Evolutionary conservation across 2,797 vertebrate genomes (phyloP), one percentile per base, ranked within the genome.

Genomic region (Myotis daubentonii): DNA sequence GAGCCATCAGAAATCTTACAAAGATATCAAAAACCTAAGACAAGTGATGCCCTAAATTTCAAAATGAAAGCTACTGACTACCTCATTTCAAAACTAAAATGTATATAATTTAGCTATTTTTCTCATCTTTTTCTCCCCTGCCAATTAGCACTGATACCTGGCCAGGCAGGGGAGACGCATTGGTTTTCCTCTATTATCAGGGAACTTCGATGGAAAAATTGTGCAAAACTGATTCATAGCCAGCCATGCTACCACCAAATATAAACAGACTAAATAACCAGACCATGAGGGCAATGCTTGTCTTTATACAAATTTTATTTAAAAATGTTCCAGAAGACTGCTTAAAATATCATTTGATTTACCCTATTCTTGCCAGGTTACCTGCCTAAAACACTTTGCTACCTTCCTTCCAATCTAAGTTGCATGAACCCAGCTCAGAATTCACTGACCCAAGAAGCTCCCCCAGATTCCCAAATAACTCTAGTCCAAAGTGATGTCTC

Each of bases 81-180:
- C 33, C 91, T 88, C 65, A 51, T 92, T 90, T 92, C 51, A 88
- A 85, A 90, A 83, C 33, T 74, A 30, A 90, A 89, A 75, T 22
- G 9, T 17, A 20, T 2, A 33, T 85, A 66, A 81, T 82, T 90
- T 55, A 92, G 33, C 28, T 11, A 80, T 36, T 72, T 78, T 88
- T n/a, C 12, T 5, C 33, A 13, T 80, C 41, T 82, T 92, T 85
- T 72, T 53, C 75, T 51, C 51, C 17, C 55, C 60, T 79, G 38
- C n/a, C 82, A 66, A 84, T 68, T 91, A 95, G 89, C 83, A 55
- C 33, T 20, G 38, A 38, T 16, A 51, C 55, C 11, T 60, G 25
- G 5, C 57, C 4, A 0, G 25, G 23, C 57, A 60, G 57, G 57
- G 57, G 57, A 8, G 57, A 60, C 5, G 0, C 57, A 8, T 33